A percentile compares a stretch with the other conserved stretches of the same genome.
Conservation (phyloP, 1,140 invertebrate species). For the Listronotus oregonensis region DNA sequence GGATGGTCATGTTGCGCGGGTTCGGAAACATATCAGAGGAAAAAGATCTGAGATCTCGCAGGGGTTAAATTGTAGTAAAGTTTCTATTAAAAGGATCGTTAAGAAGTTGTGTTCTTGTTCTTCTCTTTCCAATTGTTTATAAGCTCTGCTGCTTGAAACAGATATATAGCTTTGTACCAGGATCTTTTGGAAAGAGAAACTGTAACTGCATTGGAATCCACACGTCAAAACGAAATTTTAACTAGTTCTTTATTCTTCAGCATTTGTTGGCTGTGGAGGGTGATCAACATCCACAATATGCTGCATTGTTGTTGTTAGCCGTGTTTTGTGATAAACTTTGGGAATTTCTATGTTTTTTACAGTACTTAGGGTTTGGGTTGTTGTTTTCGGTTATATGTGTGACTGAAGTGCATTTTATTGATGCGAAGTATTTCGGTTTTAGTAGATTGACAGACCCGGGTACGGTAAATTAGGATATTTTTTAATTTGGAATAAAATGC, state of each 20-base stretch:
- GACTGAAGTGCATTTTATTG: slow-evolving; percentile 64
- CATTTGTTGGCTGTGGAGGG: slow-evolving; percentile 75
- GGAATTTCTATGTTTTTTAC: slow-evolving; percentile 70
- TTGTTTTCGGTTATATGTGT: slow-evolving; percentile 63
- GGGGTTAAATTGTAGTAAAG: slow-evolving; percentile 73
- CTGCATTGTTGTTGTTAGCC: slow-evolving; percentile 75
- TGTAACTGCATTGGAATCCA: slow-evolving; percentile 57
- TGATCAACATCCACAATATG: slow-evolving; percentile 79
- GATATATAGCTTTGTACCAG: slow-evolving; percentile 78
- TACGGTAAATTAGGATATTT: slow-evolving; percentile 19
- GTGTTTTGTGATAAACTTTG: slow-evolving; percentile 82
- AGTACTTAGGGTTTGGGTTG: slow-evolving; percentile 66
- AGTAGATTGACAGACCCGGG: slow-evolving; percentile 11
- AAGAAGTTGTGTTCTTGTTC: slow-evolving; percentile 66
- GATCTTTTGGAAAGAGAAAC: slow-evolving; percentile 69
- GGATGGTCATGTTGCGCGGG: slow-evolving; percentile 78
- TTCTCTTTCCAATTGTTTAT: slow-evolving; percentile 72
- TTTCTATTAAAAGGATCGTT: slow-evolving; percentile 64
- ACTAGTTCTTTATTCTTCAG: slow-evolving; percentile 72
- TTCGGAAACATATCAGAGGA: slow-evolving; percentile 68
- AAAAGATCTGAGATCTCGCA: slow-evolving; percentile 72
- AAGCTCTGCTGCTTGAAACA: slow-evolving; percentile 78
- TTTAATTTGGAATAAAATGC: too few species aligned
- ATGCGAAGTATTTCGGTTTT: slow-evolving; percentile 55
- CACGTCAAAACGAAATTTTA: slow-evolving; percentile 63